Evolutionary conservation across 1,140 invertebrate genomes (phyloP).

Genomic region (Cyclina sinensis): DNA sequence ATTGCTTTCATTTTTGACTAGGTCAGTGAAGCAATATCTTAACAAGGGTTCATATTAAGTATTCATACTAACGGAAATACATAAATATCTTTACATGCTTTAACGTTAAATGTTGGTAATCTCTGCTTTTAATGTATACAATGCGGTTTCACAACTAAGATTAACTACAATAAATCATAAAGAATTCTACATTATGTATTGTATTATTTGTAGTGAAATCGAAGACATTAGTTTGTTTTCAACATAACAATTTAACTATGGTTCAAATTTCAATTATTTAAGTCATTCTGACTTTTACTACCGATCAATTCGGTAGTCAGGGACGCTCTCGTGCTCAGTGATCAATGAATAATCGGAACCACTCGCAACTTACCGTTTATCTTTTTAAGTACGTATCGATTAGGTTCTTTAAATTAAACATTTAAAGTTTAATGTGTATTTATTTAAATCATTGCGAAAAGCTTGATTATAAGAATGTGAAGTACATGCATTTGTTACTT

Average conservation of each 20-base stretch:
- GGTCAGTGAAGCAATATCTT: too few relatives aligned
- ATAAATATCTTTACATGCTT: too few relatives aligned
- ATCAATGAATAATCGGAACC: conserved; percentile 51
- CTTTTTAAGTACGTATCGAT: conserved; percentile 38
- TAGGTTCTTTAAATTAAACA: conserved; percentile 41
- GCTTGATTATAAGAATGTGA: neutral
- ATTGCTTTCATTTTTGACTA: too few relatives aligned
- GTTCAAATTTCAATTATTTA: conserved; percentile 11
- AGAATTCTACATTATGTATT: too few relatives aligned
- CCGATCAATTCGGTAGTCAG: conserved; percentile 35
- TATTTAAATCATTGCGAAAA: neutral
- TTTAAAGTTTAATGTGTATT: conserved; percentile 39
- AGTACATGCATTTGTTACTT: neutral
- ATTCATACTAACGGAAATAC: too few relatives aligned
- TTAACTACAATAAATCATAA: too few relatives aligned
- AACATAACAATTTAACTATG: neutral
- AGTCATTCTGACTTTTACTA: neutral
- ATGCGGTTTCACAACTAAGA: too few relatives aligned
- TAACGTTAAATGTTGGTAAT: too few relatives aligned
- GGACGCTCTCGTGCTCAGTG: conserved; percentile 45
- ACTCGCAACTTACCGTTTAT: conserved; percentile 50
- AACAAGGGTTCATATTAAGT: too few relatives aligned
- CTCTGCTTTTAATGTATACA: too few relatives aligned
- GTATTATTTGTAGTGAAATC: neutral
- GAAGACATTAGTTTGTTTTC: neutral